Percentiles rank a stretch among this genome's conserved stretches.
Evolutionary conservation across 2,888 invertebrate genomes (phyloP).

Genomic region (Volucella bombylans): DNA sequence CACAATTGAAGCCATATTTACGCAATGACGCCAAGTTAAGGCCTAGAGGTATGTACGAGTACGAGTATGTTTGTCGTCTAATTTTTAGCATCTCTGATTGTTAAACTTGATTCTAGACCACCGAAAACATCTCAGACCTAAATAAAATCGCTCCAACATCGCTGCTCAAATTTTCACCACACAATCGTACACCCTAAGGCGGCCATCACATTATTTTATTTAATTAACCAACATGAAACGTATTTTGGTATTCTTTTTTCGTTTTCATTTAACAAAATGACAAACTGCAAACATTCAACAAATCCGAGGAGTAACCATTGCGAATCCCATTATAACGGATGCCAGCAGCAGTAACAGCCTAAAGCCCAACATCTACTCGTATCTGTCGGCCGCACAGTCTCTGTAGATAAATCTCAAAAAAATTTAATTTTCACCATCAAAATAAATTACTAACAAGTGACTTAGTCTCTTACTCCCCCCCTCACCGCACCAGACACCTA

Average conservation of each 20-base stretch:
- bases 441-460: constrained; percentile 49
- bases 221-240: constrained; percentile 40
- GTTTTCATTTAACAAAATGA: not conserved
- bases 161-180: constrained; percentile 22
- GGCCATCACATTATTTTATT: constrained; percentile 19
- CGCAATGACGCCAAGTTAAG: no score
- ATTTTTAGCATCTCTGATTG: not conserved
- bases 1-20: no score
- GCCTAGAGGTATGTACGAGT: no score
- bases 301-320: constrained; percentile 5
- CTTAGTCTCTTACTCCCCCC: no score
- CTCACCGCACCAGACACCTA: not conserved
- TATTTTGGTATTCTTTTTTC: not conserved
- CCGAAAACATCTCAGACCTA: not conserved
- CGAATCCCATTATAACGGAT: constrained; percentile 54
- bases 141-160: not conserved
- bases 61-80: no score
- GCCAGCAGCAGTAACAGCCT: constrained; percentile 29
- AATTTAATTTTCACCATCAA: constrained; percentile 54
- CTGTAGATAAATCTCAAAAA: constrained; percentile 50
- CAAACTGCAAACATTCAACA: not conserved
- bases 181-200: constrained; percentile 12
- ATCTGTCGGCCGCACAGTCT: constrained; percentile 1
- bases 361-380: constrained; percentile 21
- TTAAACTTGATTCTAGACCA: not conserved